These are phyloP conservation scores for Bucorvus abyssinicus DNA, from an alignment of 2,797 vertebrate genomes.

Conservation along the genomic window DNA sequence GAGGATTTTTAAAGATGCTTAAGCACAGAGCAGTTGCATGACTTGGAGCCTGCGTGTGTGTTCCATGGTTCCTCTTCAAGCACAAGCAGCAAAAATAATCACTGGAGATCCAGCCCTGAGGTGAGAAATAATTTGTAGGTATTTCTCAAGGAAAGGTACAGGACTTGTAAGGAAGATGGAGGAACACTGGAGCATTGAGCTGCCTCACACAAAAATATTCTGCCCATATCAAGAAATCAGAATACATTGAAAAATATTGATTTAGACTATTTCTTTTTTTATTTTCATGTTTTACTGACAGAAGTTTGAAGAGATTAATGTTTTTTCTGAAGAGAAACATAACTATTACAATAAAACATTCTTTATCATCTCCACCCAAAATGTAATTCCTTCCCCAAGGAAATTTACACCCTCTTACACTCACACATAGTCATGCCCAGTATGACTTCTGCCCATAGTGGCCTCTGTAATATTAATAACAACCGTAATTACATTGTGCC, in stretches of 20 bases:
- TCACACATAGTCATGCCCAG: background rate
- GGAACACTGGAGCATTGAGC: background rate
- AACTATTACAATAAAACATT: background rate
- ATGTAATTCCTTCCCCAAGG: background rate
- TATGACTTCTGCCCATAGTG: background rate
- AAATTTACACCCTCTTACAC: background rate
- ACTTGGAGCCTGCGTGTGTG: background rate
- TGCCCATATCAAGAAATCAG: background rate
- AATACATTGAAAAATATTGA: background rate
- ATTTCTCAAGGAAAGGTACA: background rate
- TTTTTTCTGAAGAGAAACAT: background rate
- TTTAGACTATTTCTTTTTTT: background rate
- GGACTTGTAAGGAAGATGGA: background rate
- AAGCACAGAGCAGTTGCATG: background rate
- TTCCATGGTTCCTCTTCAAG: background rate
- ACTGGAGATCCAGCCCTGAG: background rate
- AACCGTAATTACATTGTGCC: conserved; percentile 41
- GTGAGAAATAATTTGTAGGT: background rate
- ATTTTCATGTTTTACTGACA: background rate
- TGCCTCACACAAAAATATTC: background rate
- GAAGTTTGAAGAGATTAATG: background rate
- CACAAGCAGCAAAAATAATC: background rate
- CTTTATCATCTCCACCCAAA: background rate
- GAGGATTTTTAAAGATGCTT: background rate
- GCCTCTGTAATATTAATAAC: conserved; percentile 38